These are phyloP conservation scores for Nasua narica DNA, from an alignment of 2,797 vertebrate species.

Conservation along the genomic window DNA sequence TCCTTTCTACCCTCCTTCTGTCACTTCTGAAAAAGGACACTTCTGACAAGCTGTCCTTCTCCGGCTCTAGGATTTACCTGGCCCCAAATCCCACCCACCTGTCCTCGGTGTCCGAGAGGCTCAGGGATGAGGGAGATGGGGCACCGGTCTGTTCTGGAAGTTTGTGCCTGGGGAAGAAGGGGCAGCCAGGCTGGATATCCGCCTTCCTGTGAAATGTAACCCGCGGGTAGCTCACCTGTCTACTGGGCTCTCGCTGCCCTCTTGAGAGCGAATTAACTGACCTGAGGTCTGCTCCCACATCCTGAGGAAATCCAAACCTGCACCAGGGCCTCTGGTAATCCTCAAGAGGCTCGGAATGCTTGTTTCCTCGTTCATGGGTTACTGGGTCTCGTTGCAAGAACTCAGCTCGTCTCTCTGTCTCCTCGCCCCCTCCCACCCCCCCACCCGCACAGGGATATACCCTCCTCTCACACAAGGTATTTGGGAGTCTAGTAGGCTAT, in stretches of 20 bases:
- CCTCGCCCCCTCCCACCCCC: too few species aligned
- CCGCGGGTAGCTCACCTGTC: not conserved
- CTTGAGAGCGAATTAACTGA: not conserved
- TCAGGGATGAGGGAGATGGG: not conserved
- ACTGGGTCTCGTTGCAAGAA: too few species aligned
- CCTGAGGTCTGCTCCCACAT: not conserved
- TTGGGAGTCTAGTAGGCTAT: not conserved
- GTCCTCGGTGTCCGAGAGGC: not conserved
- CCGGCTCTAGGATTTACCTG: not conserved
- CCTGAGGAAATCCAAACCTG: not conserved
- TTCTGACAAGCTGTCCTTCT: not conserved
- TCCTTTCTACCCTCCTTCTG: not conserved
- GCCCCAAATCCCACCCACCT: not conserved
- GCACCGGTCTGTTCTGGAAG: not conserved
- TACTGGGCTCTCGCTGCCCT: not conserved
- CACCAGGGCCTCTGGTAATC: not conserved
- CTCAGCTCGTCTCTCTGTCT: too few species aligned
- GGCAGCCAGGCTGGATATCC: not conserved
- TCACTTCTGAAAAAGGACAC: not conserved
- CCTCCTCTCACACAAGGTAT: not conserved
- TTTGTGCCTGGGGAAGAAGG: not conserved
- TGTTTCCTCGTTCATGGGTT: not conserved
- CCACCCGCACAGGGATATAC: rapidly evolving
- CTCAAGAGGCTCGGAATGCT: not conserved
- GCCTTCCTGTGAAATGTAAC: not conserved